Evolutionary conservation across 2,888 invertebrate genomes (phyloP).

Genomic region (Pristionchus mayeri): DNA sequence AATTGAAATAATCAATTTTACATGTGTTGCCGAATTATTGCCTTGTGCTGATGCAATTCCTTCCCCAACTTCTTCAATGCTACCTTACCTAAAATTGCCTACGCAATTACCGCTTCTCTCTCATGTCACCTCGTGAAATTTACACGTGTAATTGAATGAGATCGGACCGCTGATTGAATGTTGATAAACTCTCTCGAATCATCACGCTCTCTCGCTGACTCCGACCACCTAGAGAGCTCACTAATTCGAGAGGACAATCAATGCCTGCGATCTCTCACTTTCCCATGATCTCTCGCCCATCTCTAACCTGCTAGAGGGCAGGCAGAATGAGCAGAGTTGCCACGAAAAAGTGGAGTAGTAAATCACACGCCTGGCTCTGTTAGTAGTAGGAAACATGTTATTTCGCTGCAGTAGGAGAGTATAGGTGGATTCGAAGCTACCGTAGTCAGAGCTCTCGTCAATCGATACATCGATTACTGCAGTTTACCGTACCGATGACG

Average conservation of each 20-base stretch:
- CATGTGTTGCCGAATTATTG: too few relatives aligned
- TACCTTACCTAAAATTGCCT: conserved; percentile 32
- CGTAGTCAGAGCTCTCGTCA: not conserved
- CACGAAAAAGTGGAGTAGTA: conserved; percentile 16
- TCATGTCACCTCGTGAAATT: conserved; percentile 43
- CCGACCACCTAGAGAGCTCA: not conserved
- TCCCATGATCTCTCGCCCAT: not conserved
- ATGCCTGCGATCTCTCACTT: not conserved
- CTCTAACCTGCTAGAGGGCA: not conserved
- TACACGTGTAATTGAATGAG: conserved; percentile 30
- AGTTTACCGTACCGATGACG: not conserved
- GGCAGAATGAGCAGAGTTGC: not conserved
- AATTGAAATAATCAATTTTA: too few relatives aligned
- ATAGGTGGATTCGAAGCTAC: not conserved
- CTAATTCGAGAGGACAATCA: not conserved
- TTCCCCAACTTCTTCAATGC: conserved; percentile 28
- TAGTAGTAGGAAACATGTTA: conserved; percentile 15
- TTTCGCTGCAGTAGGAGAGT: not conserved
- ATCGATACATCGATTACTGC: not conserved
- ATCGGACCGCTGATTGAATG: conserved; percentile 28
- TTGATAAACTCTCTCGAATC: conserved; percentile 30
- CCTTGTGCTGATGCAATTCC: too few relatives aligned
- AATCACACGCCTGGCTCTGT: conserved; percentile 5
- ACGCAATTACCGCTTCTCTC: conserved; percentile 52
- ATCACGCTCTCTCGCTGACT: not conserved